phyloP scores from a whole-genome alignment of 35 echinoderm and acorn worm species.

The Antedon bifida region DNA sequence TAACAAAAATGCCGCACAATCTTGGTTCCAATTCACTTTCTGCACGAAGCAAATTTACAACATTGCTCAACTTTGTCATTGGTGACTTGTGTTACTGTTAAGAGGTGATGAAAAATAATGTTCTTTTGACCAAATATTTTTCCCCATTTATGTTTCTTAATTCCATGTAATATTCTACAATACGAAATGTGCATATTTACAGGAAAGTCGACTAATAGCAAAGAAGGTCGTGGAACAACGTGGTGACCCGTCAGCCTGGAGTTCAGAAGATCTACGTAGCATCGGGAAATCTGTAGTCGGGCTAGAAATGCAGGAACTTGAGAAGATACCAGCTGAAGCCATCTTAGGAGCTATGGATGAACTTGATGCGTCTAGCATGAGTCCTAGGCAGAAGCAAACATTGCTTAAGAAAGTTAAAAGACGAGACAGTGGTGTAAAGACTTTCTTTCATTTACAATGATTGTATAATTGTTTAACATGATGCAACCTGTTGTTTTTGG shows the following conservation, averaged over 20 bases:
- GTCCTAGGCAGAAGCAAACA: constrained; percentile 11
- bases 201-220: constrained; percentile 21
- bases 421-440: neutral
- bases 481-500: too few species aligned
- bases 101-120: too few species aligned
- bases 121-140: too few species aligned
- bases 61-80: too few species aligned
- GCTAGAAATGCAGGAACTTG: constrained; percentile 24
- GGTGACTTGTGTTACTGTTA: too few species aligned
- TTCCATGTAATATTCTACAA: too few species aligned
- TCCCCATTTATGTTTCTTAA: too few species aligned
- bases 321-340: constrained; percentile 17
- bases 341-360: constrained; percentile 14
- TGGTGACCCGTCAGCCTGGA: constrained; percentile 27
- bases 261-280: neutral
- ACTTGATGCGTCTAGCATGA: constrained; percentile 4
- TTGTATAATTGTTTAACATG: too few species aligned
- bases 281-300: constrained; percentile 18
- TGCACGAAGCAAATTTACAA: too few species aligned
- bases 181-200: neutral
- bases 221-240: neutral
- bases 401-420: constrained; percentile 18
- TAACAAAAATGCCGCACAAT: too few species aligned
- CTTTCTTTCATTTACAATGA: too few species aligned
- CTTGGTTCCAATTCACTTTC: too few species aligned